A percentile compares a stretch with the other conserved stretches of the same genome.
phyloP scores from a whole-genome alignment of 1,140 invertebrate species.

The Aphelenchoides besseyi region DNA sequence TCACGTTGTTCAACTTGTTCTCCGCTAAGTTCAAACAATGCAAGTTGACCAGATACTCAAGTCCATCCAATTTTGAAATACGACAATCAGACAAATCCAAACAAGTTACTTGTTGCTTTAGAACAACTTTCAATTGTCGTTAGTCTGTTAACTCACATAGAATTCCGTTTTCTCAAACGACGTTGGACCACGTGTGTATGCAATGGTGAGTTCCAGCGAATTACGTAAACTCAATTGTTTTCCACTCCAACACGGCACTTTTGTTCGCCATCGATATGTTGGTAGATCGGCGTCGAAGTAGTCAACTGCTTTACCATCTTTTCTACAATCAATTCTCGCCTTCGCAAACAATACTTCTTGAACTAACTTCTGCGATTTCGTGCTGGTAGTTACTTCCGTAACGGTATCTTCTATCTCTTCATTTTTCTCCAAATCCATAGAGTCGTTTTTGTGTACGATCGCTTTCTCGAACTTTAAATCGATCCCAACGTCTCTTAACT shows the following conservation, averaged over 20 bases:
- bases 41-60: conserved; percentile 30
- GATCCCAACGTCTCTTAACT: conserved; percentile 41
- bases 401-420: conserved; percentile 20
- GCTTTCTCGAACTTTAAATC: conserved; percentile 33
- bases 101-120: conserved; percentile 26
- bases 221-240: conserved; percentile 26
- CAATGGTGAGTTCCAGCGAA: conserved; percentile 37
- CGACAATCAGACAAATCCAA: conserved; percentile 34
- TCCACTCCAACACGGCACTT: conserved; percentile 21
- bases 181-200: conserved; percentile 22
- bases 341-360: not conserved
- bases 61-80: conserved; percentile 31
- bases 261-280: conserved; percentile 23
- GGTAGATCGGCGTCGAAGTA: conserved; percentile 15
- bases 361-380: conserved; percentile 23
- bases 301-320: conserved; percentile 23
- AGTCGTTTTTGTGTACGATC: conserved; percentile 11
- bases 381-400: not conserved
- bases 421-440: not conserved
- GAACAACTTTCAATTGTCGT: conserved; percentile 9
- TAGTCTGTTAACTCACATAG: conserved; percentile 18
- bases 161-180: conserved; percentile 33
- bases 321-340: conserved; percentile 21
- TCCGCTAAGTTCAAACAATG: conserved; percentile 24
- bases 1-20: conserved; percentile 29